Evolutionary conservation across 2,888 invertebrate species (phyloP).

Genomic region (Sepioteuthis lessoniana): DNA sequence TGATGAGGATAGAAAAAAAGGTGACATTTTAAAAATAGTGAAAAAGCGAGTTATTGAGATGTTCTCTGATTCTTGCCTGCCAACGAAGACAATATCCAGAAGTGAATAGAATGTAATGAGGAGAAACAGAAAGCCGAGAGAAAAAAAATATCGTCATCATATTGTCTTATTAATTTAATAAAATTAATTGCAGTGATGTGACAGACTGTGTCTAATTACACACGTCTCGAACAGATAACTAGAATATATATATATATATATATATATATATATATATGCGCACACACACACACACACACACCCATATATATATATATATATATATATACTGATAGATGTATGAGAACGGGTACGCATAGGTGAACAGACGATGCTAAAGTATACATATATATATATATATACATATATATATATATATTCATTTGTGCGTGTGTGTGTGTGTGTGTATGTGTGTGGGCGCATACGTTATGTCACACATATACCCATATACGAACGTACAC

Average conservation of each 20-base stretch:
- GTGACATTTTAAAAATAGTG: neutral
- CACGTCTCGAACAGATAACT: neutral
- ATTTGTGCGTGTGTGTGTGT: too few species aligned
- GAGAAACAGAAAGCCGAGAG: neutral
- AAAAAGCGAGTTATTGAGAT: neutral
- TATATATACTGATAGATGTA: neutral
- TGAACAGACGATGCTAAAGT: too few species aligned
- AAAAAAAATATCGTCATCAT: neutral
- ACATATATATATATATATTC: too few species aligned
- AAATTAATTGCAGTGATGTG: neutral
- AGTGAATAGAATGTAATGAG: neutral
- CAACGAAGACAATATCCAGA: neutral
- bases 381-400: too few species aligned
- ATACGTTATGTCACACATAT: too few species aligned
- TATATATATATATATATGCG: neutral
- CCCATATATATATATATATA: neutral
- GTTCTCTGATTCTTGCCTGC: neutral
- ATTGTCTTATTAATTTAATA: slow-evolving; percentile 33
- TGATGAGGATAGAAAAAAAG: too few species aligned
- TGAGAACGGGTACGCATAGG: too few species aligned
- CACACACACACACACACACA: too few species aligned
- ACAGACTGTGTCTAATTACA: neutral
- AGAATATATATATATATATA: neutral
- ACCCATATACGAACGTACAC: too few species aligned
- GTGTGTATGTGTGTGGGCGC: too few species aligned